Evolutionary conservation across 92 coral and sea anemone species (phyloP).

Genomic region (Porites cylindrica): DNA sequence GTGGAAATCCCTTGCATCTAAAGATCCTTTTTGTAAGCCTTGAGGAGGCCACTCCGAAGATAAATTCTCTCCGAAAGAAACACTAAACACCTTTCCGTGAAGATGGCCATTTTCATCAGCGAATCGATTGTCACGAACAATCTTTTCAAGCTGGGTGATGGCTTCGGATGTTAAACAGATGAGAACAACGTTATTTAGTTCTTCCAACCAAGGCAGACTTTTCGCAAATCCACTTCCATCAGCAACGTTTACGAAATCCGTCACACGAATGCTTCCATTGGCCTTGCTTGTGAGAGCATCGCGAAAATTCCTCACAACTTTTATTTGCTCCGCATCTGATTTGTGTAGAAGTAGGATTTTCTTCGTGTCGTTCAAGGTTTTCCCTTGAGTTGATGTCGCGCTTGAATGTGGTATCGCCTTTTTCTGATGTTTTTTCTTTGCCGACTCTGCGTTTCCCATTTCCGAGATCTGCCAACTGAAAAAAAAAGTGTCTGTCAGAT

Average conservation of each 20-base stretch:
- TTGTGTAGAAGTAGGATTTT: conserved; percentile 82
- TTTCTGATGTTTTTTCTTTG: conserved; percentile 19
- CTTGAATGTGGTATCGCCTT: not conserved
- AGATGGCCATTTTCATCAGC: conserved; percentile 71
- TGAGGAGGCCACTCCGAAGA: conserved; percentile 85
- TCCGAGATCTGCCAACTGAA: not conserved
- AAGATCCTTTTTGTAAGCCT: conserved; percentile 51
- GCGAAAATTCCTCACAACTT: conserved; percentile 80
- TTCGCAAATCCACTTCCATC: conserved; percentile 40
- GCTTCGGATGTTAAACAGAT: conserved; percentile 84
- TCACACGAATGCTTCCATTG: conserved; percentile 67
- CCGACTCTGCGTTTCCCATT: conserved; percentile 31
- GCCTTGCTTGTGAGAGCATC: conserved; percentile 80
- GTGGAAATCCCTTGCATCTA: conserved; percentile 55
- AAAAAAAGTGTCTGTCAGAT: not conserved
- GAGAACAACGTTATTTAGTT: conserved; percentile 76
- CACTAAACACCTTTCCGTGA: conserved; percentile 80
- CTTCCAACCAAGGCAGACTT: conserved; percentile 77
- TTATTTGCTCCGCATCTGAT: conserved; percentile 51
- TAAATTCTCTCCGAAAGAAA: conserved; percentile 81
- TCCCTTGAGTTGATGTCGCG: conserved; percentile 16
- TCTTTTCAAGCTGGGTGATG: conserved; percentile 56
- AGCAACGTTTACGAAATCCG: conserved; percentile 72
- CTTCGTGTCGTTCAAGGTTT: conserved; percentile 42
- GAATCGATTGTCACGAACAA: conserved; percentile 67